Evolutionary conservation across 2,888 invertebrate genomes (phyloP), one percentile per base, ranked within the genome.

Genomic region (Pogonocherus hispidulus): DNA sequence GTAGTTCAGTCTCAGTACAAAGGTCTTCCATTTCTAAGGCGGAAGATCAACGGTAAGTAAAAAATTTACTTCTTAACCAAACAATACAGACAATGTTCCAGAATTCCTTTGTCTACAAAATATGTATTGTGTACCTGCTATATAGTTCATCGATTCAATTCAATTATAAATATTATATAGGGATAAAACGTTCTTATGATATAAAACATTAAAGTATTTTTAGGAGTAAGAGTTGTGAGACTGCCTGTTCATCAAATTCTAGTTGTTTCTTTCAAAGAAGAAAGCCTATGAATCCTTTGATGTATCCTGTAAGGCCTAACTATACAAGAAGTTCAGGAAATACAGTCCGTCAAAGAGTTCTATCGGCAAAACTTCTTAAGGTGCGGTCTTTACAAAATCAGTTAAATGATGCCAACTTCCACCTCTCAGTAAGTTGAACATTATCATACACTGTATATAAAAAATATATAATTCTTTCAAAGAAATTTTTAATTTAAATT

Each of bases 341-440:
- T 71, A 67, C 77, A 2, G 84, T 86, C 5, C 78, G 82, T 23
- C 91, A 94, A 82, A 87, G 94, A 11, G 91, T 94, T 47, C 86
- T 93, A 73, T 94, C 94, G 0, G 94, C 94, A 0, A 92, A 93
- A 84, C 89, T 93, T 71, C 87, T 94, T 68, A 88, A 92, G 22
- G 87, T 93, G 23, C 92, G 94, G 80, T 91, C 92, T 66, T 86
- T 94, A 71, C 94, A 94, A 85, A 94, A 93, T 84, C 93, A 94
- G 82, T 81, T 94, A 63, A 90, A 92, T 3, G 93, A 94, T 83
- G 93, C 93, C 0, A 93, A 94, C 81, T 92, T 90, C 77, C 93
- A 93, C 81, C 87, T 94, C 69, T 90, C 93, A 80, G 93, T 92
- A 83, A 85, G 86, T 83, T 2, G 1, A 14, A 16, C 37, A 47